A percentile compares a stretch with the other conserved stretches of the same genome.
Evolutionary conservation across 2,113 vertebrate species (phyloP).

Genomic region (Bos javanicus): DNA sequence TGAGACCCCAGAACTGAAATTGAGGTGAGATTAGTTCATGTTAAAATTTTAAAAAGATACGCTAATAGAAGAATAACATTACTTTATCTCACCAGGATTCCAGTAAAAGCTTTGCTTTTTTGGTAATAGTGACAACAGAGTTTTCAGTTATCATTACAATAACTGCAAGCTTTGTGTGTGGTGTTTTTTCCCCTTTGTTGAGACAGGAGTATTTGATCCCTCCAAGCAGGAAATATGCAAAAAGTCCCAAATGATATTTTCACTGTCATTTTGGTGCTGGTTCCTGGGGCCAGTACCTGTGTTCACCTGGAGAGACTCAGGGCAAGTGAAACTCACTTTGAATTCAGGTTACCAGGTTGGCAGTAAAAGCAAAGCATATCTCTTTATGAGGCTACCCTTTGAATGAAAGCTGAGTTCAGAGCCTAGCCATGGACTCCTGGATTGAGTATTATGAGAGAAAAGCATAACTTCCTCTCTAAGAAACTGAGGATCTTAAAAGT

Average conservation of each 20-base stretch:
- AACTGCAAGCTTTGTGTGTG: neutral
- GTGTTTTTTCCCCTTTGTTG: neutral
- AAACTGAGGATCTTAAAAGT: neutral
- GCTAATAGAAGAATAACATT: slow-evolving; percentile 16
- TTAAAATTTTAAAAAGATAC: neutral
- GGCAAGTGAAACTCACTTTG: neutral
- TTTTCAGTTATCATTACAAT: slow-evolving; percentile 22
- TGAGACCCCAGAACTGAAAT: neutral
- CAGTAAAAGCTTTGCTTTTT: slow-evolving; percentile 25
- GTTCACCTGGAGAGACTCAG: neutral
- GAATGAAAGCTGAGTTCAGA: neutral
- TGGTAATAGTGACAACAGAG: neutral
- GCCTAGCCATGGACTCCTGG: neutral
- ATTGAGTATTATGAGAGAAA: slow-evolving; percentile 5
- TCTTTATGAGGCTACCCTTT: neutral
- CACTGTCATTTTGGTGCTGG: neutral
- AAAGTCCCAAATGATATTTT: neutral
- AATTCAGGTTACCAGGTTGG: neutral
- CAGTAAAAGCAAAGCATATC: neutral
- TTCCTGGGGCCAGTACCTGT: neutral
- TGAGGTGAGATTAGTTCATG: slow-evolving; percentile 16
- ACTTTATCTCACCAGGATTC: slow-evolving; percentile 15
- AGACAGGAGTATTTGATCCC: neutral
- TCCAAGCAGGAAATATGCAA: slow-evolving; percentile 22
- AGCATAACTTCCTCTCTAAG: neutral